Conservation (phyloP, 2,113 vertebrate species). For the Tenebrosternarchus preto region DNA sequence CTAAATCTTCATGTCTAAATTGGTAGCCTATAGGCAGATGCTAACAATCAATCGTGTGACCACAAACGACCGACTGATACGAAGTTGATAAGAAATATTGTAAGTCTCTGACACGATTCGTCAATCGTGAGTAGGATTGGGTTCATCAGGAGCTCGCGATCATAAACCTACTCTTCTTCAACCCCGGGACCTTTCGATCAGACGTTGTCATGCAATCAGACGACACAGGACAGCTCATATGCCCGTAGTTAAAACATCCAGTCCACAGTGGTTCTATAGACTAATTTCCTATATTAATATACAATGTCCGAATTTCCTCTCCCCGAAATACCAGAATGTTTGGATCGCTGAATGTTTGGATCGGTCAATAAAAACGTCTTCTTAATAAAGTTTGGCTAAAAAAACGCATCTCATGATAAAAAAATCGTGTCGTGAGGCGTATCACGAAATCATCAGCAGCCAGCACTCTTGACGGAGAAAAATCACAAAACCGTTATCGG, state of each 20-base stretch:
- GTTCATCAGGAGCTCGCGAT: background rate
- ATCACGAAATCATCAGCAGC: slow-evolving; percentile 24
- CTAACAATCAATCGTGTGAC: background rate
- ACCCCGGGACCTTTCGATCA: background rate
- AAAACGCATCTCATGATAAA: background rate
- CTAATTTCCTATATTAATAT: background rate
- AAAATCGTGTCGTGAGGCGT: slow-evolving; percentile 6
- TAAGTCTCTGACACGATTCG: background rate
- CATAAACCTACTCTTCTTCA: background rate
- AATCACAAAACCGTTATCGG: slow-evolving; percentile 9
- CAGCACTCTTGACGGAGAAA: background rate
- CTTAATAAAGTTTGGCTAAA: slow-evolving; percentile 21
- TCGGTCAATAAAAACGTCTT: slow-evolving; percentile 7
- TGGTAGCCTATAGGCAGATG: too few relatives aligned
- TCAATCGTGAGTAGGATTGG: background rate
- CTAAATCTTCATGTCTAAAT: background rate
- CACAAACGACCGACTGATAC: background rate
- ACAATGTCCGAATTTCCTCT: slow-evolving; percentile 27
- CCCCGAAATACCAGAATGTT: slow-evolving; percentile 2
- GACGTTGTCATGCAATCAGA: background rate
- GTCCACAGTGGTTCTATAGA: background rate
- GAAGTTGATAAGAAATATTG: background rate
- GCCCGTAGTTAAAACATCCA: background rate
- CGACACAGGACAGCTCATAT: background rate
- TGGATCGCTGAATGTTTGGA: slow-evolving; percentile 13